These are phyloP conservation scores for Brachyalestes nurse DNA, from an alignment of 2,797 vertebrate genomes.

Conservation along the genomic window DNA sequence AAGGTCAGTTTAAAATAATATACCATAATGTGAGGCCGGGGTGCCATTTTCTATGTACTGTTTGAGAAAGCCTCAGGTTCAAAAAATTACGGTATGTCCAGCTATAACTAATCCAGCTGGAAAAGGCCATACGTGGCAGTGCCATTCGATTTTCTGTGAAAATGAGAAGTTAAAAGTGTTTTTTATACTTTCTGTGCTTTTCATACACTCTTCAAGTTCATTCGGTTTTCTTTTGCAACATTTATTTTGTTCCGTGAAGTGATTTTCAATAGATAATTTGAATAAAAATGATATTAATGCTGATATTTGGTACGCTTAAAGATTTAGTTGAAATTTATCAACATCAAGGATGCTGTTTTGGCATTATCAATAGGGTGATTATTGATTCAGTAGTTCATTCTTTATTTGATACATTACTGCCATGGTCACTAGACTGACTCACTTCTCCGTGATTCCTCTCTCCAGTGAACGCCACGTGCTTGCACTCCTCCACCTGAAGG, in stretches of 20 bases:
- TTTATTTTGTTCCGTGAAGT: background rate
- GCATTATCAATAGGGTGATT: background rate
- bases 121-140: too few relatives aligned
- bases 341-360: background rate
- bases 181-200: too few relatives aligned
- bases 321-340: background rate
- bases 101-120: too few relatives aligned
- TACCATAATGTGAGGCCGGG: too few relatives aligned
- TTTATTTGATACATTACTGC: background rate
- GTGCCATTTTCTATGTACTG: too few relatives aligned
- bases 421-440: background rate
- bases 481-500: constrained; percentile 83
- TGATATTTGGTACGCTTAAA: background rate
- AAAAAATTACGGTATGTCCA: too few relatives aligned
- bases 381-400: background rate
- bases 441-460: constrained; percentile 18
- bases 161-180: too few relatives aligned
- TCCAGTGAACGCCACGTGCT: constrained; percentile 81
- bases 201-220: too few relatives aligned
- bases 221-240: background rate
- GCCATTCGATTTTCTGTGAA: too few relatives aligned
- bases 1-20: too few relatives aligned
- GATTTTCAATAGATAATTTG: background rate
- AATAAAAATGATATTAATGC: background rate
- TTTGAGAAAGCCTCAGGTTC: too few relatives aligned